Conservation (phyloP, 2,888 invertebrate species). For the Eupithecia centaureata region DNA sequence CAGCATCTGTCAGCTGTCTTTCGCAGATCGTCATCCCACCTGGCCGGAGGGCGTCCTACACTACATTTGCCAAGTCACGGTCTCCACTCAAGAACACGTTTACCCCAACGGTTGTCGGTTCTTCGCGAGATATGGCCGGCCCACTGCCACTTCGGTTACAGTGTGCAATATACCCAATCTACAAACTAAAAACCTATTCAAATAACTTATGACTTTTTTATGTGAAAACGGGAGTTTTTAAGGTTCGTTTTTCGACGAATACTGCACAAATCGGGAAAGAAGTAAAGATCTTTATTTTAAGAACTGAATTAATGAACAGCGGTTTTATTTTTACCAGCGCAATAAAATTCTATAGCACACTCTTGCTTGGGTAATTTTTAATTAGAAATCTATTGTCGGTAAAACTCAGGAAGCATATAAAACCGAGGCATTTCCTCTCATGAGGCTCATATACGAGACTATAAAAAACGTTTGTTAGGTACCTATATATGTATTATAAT, state of each 20-base stretch:
- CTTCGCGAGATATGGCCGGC: too few relatives aligned
- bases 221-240: background rate
- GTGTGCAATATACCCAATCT: slow-evolving; percentile 19
- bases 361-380: background rate
- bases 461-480: background rate
- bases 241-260: background rate
- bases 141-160: too few relatives aligned
- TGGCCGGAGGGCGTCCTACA: too few relatives aligned
- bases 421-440: background rate
- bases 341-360: background rate
- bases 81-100: too few relatives aligned
- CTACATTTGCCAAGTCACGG: too few relatives aligned
- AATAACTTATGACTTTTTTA: slow-evolving; percentile 8
- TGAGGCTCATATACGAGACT: background rate
- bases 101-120: too few relatives aligned
- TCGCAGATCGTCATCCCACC: too few relatives aligned
- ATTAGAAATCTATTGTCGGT: background rate
- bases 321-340: background rate
- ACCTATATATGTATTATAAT: background rate
- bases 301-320: background rate
- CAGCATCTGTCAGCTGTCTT: too few relatives aligned
- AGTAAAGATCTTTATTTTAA: slow-evolving; percentile 3
- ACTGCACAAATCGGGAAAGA: background rate
- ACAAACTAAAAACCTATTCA: background rate
- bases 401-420: background rate